Conservation (phyloP, 2,797 vertebrate species). For the Xiphorhynchus erythropygius region DNA sequence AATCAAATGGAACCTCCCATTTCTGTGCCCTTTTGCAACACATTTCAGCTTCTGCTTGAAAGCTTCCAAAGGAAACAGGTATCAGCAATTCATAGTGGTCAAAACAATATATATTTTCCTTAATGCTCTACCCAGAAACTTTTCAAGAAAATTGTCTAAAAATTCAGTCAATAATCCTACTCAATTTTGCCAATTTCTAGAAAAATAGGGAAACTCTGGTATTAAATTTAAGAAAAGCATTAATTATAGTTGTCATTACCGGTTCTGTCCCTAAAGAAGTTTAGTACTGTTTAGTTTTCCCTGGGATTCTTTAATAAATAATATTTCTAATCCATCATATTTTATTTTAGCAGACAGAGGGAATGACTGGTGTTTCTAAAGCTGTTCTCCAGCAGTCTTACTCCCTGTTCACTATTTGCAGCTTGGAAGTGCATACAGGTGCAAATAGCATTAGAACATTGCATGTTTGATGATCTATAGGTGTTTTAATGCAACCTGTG, state of each 20-base stretch:
- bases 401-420: background rate
- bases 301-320: background rate
- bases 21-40: background rate
- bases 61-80: background rate
- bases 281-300: background rate
- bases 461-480: background rate
- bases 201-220: background rate
- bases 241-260: background rate
- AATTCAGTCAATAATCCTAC: background rate
- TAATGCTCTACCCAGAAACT: background rate
- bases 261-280: background rate
- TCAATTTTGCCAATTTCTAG: background rate
- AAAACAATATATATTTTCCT: background rate
- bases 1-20: background rate
- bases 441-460: rapidly evolving
- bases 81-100: background rate
- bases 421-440: background rate
- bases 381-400: background rate
- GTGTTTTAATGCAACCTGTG: background rate
- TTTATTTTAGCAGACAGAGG: background rate
- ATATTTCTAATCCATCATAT: background rate
- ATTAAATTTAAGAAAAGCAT: background rate
- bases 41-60: background rate
- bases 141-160: background rate
- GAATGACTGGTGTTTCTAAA: background rate